These are phyloP conservation scores for Podarcis siculus DNA, from an alignment of 2,797 vertebrate species.

Conservation along the genomic window DNA sequence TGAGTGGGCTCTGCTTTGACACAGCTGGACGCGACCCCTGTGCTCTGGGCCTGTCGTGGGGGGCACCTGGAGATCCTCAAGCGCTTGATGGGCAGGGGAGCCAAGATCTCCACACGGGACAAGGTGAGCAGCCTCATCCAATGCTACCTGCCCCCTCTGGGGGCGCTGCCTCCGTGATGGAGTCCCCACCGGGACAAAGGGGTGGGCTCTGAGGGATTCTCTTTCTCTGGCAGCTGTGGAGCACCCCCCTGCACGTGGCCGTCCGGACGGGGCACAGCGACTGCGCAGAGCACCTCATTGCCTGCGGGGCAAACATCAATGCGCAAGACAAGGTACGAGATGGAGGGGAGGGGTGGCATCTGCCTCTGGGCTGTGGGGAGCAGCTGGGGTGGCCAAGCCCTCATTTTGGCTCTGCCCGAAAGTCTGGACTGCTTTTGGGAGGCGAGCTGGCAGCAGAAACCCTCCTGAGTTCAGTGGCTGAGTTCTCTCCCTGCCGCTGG, in stretches of 20 bases:
- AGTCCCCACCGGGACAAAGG: too few species aligned
- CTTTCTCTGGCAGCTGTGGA: slow-evolving; percentile 76
- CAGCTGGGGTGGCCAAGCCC: not conserved
- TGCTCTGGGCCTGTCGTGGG: slow-evolving; percentile 88
- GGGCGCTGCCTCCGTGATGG: accelerated
- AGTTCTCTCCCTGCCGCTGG: too few species aligned
- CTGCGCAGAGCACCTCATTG: slow-evolving; percentile 85
- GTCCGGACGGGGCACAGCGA: slow-evolving; percentile 84
- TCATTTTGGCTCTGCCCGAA: not conserved
- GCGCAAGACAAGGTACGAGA: slow-evolving; percentile 84
- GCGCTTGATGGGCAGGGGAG: slow-evolving; percentile 81
- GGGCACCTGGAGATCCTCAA: slow-evolving; percentile 83
- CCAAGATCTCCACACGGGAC: slow-evolving; percentile 81
- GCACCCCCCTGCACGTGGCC: slow-evolving; percentile 86
- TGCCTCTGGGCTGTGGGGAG: not conserved
- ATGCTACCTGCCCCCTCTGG: too few species aligned
- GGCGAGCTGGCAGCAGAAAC: not conserved
- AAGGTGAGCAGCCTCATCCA: slow-evolving; percentile 74
- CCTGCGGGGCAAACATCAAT: slow-evolving; percentile 84
- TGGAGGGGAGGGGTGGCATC: accelerated
- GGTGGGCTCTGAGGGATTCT: too few species aligned
- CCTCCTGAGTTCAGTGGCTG: not conserved
- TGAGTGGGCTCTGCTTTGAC: slow-evolving; percentile 17
- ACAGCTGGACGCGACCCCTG: slow-evolving; percentile 84
- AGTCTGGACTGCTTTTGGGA: not conserved